Base-by-base conservation (phyloP, 2,113 vertebrate genomes). In the Nymphicus hollandicus region DNA sequence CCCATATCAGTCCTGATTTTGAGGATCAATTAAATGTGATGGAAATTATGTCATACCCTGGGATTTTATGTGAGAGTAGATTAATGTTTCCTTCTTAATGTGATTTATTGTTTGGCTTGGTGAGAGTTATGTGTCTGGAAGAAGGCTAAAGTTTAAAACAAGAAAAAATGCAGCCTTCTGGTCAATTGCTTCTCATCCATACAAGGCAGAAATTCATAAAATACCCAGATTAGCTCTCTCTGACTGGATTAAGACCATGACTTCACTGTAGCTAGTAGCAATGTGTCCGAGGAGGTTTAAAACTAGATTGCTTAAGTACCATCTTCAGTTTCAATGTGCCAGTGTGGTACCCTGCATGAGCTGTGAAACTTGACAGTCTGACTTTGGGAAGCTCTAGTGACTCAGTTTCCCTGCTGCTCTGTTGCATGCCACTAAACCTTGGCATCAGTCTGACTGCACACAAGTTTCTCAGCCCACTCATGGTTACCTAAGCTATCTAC, bases 1-100 rank as follows among this genome's bases (percentile, higher is more conserved):
- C 41, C 17, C 7, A 1, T 44, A 37, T 66, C 28, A 79, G 52
- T 86, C 31, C 29, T 93, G 78, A 46, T 68, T 89, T 71, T 81
- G 43, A 79, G 47, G 20, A 78, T 79, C 66, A 81, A 92, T 81
- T 77, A 65, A 49, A 49, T 68, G 78, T 86, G 8, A 74, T 61
- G 70, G 23, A 91, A 86, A 74, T 84, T 0, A 50, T 84, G 60
- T 65, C 46, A 84, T 70, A 73, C 10, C 9, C 33, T 6, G 0
- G 22, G 25, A 33, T 82, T 86, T 83, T 68, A 44, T 80, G 63
- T 92, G 56, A 77, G n/a, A 84, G 11, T 35, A 58, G 43, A 52
- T 49, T 28, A 84, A 73, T 46, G 11, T 55, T 91, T 86, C 17
- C 50, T 84, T 84, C 41, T 53, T 63, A 44, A 37, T 31, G 24